Conservation (phyloP, 2,797 vertebrate genomes). For the Halcyon chelicuti region DNA sequence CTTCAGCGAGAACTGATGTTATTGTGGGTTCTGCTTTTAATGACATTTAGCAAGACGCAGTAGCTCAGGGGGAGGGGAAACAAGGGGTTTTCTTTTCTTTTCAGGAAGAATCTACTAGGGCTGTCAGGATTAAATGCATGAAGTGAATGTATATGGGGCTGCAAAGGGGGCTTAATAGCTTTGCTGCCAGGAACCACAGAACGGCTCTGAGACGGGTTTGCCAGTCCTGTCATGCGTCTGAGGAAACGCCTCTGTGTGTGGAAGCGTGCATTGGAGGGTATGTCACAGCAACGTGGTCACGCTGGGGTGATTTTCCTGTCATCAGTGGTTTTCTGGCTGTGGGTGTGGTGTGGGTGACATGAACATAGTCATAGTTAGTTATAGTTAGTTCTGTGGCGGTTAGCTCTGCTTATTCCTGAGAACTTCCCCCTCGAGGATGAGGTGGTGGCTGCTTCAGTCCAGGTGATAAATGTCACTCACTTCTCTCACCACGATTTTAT, state of each 20-base stretch:
- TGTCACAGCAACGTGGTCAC: neutral
- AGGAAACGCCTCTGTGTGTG: neutral
- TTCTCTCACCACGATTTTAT: neutral
- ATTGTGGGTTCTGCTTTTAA: constrained; percentile 32
- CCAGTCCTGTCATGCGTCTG: neutral
- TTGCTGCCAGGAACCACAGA: neutral
- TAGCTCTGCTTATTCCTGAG: neutral
- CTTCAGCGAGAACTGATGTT: constrained; percentile 56
- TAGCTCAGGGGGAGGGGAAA: constrained; percentile 3
- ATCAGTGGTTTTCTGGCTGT: neutral
- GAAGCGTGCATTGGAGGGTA: neutral
- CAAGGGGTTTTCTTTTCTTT: constrained; percentile 37
- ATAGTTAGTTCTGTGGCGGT: fast-evolving
- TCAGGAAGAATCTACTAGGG: neutral
- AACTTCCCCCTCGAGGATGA: neutral
- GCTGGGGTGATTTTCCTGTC: neutral
- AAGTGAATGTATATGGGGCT: neutral
- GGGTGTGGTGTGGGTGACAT: neutral
- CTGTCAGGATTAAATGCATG: constrained; percentile 40
- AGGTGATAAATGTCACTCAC: neutral
- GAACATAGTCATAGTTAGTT: too few species aligned
- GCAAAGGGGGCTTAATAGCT: neutral
- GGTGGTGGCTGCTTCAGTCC: neutral
- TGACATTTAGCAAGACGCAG: constrained; percentile 43
- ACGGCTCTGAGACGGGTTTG: neutral